A percentile compares a stretch with the other conserved stretches of the same genome.
Evolutionary conservation across 2,797 vertebrate genomes (phyloP).

Genomic region (Enteromius trimaculatus): DNA sequence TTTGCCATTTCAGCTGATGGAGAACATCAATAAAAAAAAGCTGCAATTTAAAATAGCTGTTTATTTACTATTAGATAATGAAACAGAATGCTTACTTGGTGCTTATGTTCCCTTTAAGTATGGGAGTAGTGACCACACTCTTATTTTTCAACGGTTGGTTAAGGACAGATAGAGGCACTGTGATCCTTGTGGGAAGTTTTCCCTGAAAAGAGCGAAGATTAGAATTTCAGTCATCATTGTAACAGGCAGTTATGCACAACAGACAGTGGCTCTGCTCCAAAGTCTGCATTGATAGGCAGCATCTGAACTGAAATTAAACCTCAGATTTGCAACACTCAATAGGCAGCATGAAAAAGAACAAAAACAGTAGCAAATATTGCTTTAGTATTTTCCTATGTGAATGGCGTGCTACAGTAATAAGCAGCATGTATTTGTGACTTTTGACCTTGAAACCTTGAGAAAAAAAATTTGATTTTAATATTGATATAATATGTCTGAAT

Average conservation of each 20-base stretch:
- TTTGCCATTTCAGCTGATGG: constrained; percentile 21
- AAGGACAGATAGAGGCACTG: constrained; percentile 94
- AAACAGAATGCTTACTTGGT: constrained; percentile 85
- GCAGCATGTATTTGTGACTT: background rate
- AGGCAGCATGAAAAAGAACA: background rate
- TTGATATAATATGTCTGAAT: background rate
- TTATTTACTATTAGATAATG: background rate
- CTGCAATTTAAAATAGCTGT: background rate
- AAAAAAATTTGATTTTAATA: no score
- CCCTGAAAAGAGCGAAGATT: constrained; percentile 75
- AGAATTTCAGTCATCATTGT: background rate
- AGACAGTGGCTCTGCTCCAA: constrained; percentile 4
- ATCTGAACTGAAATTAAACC: background rate
- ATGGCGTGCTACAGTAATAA: background rate
- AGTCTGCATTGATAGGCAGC: background rate
- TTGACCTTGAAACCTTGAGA: background rate
- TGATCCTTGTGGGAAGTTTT: constrained; percentile 92
- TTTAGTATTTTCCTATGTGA: background rate
- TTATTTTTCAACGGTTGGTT: constrained; percentile 97
- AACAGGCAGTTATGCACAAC: background rate
- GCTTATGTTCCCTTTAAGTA: constrained; percentile 94
- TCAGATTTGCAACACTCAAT: background rate
- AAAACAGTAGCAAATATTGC: background rate
- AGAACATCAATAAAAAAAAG: background rate
- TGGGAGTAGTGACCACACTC: constrained; percentile 89